Percentiles rank a stretch among this genome's conserved stretches.
phyloP scores from a whole-genome alignment of 37 sponge, comb jelly and placozoan species.

The Mnemiopsis leidyi region DNA sequence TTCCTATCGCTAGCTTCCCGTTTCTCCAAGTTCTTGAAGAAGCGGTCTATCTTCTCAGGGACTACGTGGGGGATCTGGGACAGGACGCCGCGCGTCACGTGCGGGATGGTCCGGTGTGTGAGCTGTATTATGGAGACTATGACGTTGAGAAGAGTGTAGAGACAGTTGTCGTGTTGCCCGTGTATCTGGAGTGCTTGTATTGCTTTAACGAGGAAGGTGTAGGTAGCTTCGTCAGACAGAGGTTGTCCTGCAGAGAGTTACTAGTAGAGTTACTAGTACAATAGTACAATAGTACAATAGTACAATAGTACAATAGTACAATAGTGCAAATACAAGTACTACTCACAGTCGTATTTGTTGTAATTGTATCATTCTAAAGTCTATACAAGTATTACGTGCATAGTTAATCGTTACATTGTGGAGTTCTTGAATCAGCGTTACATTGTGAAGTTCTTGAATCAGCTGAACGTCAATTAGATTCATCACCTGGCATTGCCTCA shows the following conservation, averaged over 20 bases:
- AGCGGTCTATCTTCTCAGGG: slow-evolving; percentile 38
- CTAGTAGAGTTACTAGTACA: too few species aligned
- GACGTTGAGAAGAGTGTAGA: slow-evolving; percentile 57
- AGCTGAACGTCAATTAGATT: too few species aligned
- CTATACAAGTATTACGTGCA: too few species aligned
- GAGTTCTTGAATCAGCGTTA: too few species aligned
- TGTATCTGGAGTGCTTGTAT: slow-evolving; percentile 37
- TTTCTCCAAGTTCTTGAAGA: slow-evolving; percentile 1
- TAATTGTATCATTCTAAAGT: too few species aligned
- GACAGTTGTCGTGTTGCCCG: slow-evolving; percentile 63
- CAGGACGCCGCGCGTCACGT: slow-evolving; percentile 35
- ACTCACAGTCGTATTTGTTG: too few species aligned
- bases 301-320: too few species aligned
- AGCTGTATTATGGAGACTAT: slow-evolving; percentile 43
- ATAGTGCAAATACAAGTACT: too few species aligned
- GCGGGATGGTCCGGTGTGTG: slow-evolving; percentile 25
- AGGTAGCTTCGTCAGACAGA: slow-evolving; percentile 21
- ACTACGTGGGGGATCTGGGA: slow-evolving; percentile 22
- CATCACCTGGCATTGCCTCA: neutral
- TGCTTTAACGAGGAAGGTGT: slow-evolving; percentile 52
- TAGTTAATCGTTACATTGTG: too few species aligned
- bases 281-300: too few species aligned
- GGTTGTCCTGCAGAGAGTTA: slow-evolving; percentile 41
- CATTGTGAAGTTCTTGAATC: too few species aligned
- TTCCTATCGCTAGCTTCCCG: neutral